Evolutionary conservation across 2,113 vertebrate genomes (phyloP).

Genomic region (Cettia cetti): DNA sequence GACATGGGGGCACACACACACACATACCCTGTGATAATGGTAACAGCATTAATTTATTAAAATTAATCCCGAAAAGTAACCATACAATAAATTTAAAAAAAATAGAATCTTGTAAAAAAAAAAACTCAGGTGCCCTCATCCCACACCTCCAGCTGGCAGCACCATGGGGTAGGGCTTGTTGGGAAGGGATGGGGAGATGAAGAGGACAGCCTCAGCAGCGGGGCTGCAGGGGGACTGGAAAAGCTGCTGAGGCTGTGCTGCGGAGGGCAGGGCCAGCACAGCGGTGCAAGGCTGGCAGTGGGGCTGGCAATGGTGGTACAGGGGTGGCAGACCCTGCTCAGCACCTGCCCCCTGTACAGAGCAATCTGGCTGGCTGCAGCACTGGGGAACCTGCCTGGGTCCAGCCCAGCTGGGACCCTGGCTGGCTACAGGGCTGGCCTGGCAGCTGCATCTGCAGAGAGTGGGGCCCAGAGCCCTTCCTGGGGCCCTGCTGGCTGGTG

Average conservation of each 20-base stretch:
- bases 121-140: slow-evolving; percentile 8
- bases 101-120: slow-evolving; percentile 74
- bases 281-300: background rate
- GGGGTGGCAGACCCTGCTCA: background rate
- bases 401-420: slow-evolving; percentile 47
- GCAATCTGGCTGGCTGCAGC: background rate
- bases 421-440: background rate
- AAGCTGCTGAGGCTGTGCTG: background rate
- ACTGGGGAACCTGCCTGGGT: background rate
- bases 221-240: background rate
- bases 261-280: background rate
- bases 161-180: background rate
- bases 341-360: background rate
- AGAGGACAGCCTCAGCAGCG: background rate
- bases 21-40: background rate
- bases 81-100: slow-evolving; percentile 72
- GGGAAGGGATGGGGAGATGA: background rate
- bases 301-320: background rate
- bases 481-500: background rate
- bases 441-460: background rate
- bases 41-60: slow-evolving; percentile 75
- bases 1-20: background rate
- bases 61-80: slow-evolving; percentile 71
- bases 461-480: background rate
- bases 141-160: slow-evolving; percentile 38